Conservation (phyloP, 1,140 invertebrate genomes). For the Nasonia longicornis region DNA sequence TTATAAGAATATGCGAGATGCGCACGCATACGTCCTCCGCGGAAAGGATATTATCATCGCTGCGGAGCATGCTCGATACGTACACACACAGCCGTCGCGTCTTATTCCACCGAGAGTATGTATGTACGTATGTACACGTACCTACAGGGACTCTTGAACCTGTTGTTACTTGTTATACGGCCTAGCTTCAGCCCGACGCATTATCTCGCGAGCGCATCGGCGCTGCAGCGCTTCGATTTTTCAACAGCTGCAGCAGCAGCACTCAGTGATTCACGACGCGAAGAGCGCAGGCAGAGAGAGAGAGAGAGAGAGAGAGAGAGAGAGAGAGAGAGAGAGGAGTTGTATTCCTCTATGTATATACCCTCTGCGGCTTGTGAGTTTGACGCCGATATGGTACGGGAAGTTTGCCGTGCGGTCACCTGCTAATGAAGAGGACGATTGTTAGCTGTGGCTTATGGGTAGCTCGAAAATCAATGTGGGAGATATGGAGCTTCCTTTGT, state of each 20-base stretch:
- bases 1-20: background rate
- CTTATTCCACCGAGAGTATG: background rate
- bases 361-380: background rate
- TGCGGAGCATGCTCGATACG: background rate
- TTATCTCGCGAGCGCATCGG: conserved; percentile 38
- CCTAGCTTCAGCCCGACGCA: conserved; percentile 7
- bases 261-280: conserved; percentile 22
- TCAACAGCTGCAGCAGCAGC: conserved; percentile 6
- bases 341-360: background rate
- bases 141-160: background rate
- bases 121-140: background rate
- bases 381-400: background rate
- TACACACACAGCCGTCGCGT: background rate
- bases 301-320: background rate
- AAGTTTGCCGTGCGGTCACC: background rate
- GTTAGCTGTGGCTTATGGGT: background rate
- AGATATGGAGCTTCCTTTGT: too few species aligned
- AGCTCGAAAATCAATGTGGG: too few species aligned
- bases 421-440: background rate
- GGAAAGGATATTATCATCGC: conserved; percentile 1
- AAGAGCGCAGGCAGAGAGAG: background rate
- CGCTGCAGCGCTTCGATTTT: conserved; percentile 19
- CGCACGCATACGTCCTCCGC: background rate
- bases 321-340: background rate
- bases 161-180: conserved; percentile 31